These are phyloP conservation scores for Cenopis cana DNA, from an alignment of 2,888 invertebrate genomes.

Conservation along the genomic window DNA sequence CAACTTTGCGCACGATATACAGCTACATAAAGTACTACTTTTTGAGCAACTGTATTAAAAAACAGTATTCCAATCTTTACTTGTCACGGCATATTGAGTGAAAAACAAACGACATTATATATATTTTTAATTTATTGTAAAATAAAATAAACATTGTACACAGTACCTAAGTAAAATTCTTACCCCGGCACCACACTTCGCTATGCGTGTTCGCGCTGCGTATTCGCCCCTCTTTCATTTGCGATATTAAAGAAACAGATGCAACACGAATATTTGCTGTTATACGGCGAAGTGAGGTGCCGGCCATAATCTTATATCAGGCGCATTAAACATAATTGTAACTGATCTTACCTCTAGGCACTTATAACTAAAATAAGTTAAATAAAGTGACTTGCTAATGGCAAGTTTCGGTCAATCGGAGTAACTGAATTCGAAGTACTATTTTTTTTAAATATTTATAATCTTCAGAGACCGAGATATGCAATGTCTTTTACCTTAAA, in stretches of 20 bases:
- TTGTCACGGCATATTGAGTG: too few relatives aligned
- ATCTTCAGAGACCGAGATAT: background rate
- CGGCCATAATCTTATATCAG: slow-evolving; percentile 12
- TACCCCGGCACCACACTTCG: too few relatives aligned
- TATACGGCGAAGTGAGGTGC: too few relatives aligned
- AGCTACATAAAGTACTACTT: too few relatives aligned
- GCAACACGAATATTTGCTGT: too few relatives aligned
- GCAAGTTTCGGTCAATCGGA: slow-evolving; percentile 52
- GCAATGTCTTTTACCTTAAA: too few relatives aligned
- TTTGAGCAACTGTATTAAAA: too few relatives aligned
- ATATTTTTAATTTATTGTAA: slow-evolving; percentile 12
- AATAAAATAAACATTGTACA: slow-evolving; percentile 17
- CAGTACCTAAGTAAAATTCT: slow-evolving; percentile 8
- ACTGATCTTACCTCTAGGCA: slow-evolving; percentile 50
- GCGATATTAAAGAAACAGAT: too few relatives aligned
- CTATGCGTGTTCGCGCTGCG: too few relatives aligned
- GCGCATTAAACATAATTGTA: slow-evolving; percentile 41
- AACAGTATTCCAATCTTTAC: too few relatives aligned
- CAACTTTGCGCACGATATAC: too few relatives aligned
- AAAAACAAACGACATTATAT: background rate
- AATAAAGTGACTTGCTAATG: slow-evolving; percentile 56
- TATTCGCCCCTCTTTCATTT: too few relatives aligned
- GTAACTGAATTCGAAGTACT: slow-evolving; percentile 15
- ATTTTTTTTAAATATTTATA: background rate
- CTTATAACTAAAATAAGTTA: slow-evolving; percentile 73